Evolutionary conservation across 2,113 vertebrate species (phyloP).

Genomic region (Spea bombifrons): DNA sequence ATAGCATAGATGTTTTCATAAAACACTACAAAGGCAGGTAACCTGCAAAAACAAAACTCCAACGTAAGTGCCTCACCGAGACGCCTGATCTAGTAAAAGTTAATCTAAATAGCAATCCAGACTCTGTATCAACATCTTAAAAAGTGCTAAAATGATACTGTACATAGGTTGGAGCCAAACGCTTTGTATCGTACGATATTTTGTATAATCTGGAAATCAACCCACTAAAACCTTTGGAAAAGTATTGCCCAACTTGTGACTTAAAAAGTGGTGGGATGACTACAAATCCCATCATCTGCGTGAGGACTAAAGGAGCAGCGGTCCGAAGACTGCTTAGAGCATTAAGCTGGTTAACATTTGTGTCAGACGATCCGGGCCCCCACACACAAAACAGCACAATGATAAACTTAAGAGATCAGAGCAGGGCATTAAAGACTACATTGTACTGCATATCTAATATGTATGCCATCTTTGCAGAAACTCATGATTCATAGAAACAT

Average conservation of each 20-base stretch:
- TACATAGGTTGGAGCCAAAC: constrained; percentile 1
- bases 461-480: not conserved
- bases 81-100: not conserved
- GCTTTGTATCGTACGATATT: constrained; percentile 36
- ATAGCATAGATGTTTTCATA: constrained; percentile 15
- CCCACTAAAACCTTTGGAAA: constrained; percentile 9
- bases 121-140: not conserved
- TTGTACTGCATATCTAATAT: not conserved
- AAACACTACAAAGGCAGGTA: constrained; percentile 26
- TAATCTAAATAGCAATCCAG: not conserved
- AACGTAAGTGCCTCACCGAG: constrained; percentile 11
- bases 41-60: constrained; percentile 25
- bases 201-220: constrained; percentile 11
- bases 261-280: too few relatives aligned
- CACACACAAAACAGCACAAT: too few relatives aligned
- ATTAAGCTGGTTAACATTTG: not conserved
- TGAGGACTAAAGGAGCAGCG: too few relatives aligned
- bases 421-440: not conserved
- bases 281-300: too few relatives aligned
- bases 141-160: constrained; percentile 33
- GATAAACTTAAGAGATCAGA: too few relatives aligned
- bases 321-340: not conserved
- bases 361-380: not conserved
- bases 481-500: not conserved
- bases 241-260: too few relatives aligned